Percentiles rank a stretch among this genome's conserved stretches.
Evolutionary conservation across 1,140 invertebrate genomes (phyloP).

Genomic region (Lasioglossum albipes): DNA sequence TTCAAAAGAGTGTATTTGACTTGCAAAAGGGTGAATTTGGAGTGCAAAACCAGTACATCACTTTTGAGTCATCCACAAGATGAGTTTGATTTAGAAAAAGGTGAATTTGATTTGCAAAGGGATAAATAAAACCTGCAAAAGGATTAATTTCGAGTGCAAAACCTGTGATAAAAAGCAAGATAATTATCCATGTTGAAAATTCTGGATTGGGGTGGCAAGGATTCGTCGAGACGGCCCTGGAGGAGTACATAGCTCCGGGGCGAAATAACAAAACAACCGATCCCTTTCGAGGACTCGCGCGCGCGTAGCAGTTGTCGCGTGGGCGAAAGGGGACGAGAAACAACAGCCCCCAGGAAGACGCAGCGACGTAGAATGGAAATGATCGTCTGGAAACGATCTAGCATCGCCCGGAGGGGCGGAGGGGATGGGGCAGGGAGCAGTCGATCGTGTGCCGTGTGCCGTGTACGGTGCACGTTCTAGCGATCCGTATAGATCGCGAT

Average conservation of each 20-base stretch:
- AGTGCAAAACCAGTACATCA: no score
- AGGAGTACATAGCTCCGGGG: background rate
- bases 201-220: background rate
- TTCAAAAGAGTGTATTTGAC: no score
- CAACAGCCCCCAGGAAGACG: background rate
- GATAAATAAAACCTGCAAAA: no score
- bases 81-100: no score
- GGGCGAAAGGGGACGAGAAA: background rate
- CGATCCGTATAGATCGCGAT: constrained; percentile 43
- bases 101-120: no score
- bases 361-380: background rate
- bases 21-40: no score
- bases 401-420: no score
- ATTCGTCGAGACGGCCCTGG: background rate
- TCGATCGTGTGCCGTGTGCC: background rate
- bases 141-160: no score
- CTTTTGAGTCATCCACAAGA: no score
- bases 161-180: no score
- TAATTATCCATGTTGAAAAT: background rate
- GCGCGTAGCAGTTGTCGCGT: background rate
- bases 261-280: background rate
- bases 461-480: constrained; percentile 29
- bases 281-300: background rate
- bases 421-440: no score
- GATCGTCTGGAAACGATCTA: constrained; percentile 6